Evolutionary conservation across 2,797 vertebrate genomes (phyloP), one percentile per base, ranked within the genome.

Genomic region (Falco biarmicus): DNA sequence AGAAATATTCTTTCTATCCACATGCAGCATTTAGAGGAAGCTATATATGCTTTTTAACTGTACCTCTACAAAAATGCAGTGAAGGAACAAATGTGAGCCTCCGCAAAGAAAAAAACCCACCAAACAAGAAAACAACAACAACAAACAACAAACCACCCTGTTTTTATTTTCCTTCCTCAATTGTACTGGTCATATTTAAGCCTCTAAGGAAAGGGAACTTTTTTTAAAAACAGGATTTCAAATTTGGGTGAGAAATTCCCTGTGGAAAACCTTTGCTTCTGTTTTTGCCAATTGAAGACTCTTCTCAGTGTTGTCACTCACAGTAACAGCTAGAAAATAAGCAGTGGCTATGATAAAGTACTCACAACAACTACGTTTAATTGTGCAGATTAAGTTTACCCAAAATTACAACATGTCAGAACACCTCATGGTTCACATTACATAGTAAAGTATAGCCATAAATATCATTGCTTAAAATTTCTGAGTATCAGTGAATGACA

Each of bases 181-280:
- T 21, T 57, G 3, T 9, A 25, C 32, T 21, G 25, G 5, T 39
- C 39, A 39, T 10, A 37, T 6, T 69, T 21, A 26, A 22, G 41
- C 17, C 45, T 60, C 31, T 21, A 89, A 60, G 11, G 32, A 5
- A 20, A 68, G 11, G 7, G 10, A 22, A 6, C 3, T 11, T 56
- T 29, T 39, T 32, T 41, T 25, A 2, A 24, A 61, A 63, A 7
- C 15, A 26, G 0, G 0, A 0, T 32, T 88, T 90, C 18, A 56
- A 32, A 39, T 57, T 19, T 29, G 18, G 1, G 11, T 53, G 25
- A 93, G 7, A 53, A 68, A 84, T 26, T 68, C 47, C 18, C 8
- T 25, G 2, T 2, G 24, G 18, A 48, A 84, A 87, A 32, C 4
- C 11, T 48, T 61, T 50, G 16, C 19, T 53, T 70, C 34, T 11